Base-by-base conservation (phyloP, 1,140 invertebrate genomes). In the Drosophila biarmipes region DNA sequence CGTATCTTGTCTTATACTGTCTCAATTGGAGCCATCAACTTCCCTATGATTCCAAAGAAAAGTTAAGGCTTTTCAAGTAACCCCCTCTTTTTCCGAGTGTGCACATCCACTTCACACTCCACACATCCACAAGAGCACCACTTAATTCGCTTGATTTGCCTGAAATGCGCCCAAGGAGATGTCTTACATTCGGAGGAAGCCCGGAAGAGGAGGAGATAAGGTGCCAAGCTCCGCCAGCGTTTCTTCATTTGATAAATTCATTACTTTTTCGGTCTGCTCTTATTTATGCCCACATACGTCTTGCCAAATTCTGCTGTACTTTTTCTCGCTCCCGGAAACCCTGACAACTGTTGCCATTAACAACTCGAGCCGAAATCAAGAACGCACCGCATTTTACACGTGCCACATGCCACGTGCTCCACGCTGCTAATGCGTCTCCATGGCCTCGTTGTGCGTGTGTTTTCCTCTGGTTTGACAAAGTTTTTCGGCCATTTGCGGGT, bases 311-410 rank as follows among this genome's bases (percentile, higher is more conserved):
- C 35, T 46, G 29, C 29, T 53, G 24, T 24, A 4, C 5, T 24
- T 24, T 24, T 24, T 24, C 7, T n/a, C 10, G 6, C 29, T 2
- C n/a, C 5, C n/a, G 35, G 21, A 42, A 37, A 72, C 52, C 71
- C 75, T 84, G 76, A 89, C 84, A 89, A 89, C 84, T 87, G 84
- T 87, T 87, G 84, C 84, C 84, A 89, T 89, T 90, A 89, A 89
- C 85, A 86, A 80, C 69, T 89, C 75, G 61, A 42, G 14, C 38
- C 58, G 38, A 69, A 68, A 69, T 56, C 66, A 64, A 54, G 63
- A 69, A 69, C 37, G 40, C 48, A 48, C 64, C 64, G 38, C 64
- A 38, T 51, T 29, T 48, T 56, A 35, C 67, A 71, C 67, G 67
- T 69, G 61, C 79, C 68, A 58, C 73, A 74, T 73, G 81, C 81